Evolutionary conservation across 2,797 vertebrate species (phyloP).

Genomic region (Sarcoramphus papa): DNA sequence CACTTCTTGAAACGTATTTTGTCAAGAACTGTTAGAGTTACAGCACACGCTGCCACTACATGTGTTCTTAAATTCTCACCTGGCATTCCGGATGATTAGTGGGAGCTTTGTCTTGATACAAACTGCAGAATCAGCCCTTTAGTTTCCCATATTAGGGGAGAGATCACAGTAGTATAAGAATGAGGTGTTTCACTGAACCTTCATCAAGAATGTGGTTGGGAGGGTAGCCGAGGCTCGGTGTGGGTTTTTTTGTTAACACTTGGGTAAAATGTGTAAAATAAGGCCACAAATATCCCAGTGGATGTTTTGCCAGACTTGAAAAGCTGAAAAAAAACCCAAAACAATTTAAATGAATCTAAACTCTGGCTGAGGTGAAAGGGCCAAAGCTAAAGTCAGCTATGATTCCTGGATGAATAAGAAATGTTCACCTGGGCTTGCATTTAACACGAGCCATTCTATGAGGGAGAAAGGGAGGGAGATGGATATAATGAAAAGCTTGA

Average conservation of each 20-base stretch:
- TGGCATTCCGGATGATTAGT: background rate
- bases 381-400: conserved; percentile 40
- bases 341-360: conserved; percentile 13
- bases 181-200: background rate
- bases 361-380: conserved; percentile 10
- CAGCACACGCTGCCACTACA: background rate
- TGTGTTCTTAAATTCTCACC: background rate
- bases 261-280: background rate
- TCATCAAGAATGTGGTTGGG: background rate
- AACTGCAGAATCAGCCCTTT: background rate
- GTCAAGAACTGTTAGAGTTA: background rate
- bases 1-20: background rate
- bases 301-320: background rate
- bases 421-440: conserved; percentile 54
- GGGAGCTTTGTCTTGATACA: background rate
- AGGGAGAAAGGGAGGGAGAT: conserved; percentile 49
- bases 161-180: background rate
- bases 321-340: background rate
- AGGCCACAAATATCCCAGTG: background rate
- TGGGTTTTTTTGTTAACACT: background rate
- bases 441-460: conserved; percentile 56
- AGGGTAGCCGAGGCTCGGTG: background rate
- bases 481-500: conserved; percentile 64
- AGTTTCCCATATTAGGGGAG: background rate
- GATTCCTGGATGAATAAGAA: conserved; percentile 44